Evolutionary conservation across 2,113 vertebrate genomes (phyloP), one percentile per base, ranked within the genome.

Genomic region (Pseudopodoces humilis): DNA sequence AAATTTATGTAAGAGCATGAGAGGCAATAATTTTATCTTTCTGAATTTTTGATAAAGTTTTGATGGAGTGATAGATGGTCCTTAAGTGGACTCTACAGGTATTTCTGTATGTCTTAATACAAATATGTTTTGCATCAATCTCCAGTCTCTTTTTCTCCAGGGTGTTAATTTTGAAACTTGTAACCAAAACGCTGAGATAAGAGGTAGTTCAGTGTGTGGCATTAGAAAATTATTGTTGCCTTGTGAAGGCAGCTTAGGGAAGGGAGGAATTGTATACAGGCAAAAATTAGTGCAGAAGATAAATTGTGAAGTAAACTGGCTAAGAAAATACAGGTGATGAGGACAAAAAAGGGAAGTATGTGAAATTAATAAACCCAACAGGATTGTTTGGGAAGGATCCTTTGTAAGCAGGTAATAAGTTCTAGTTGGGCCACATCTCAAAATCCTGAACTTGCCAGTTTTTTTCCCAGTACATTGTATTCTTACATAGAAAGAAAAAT

Each of bases 401-500:
- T 82, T 84, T 55, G 31, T 20, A 88, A 77, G 33, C 27, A 81
- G 46, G 23, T 72, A 68, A 49, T 9, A 85, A 62, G 12, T 83
- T 88, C 41, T 68, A 39, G 20, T 23, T 6, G 4, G 16, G 15
- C 18, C 67, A 31, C 33, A 49, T 85, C 41, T 72, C 55, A 75
- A 83, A 95, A 81, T 70, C 25, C 19, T 30, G n/a, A 79, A 70
- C 6, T 28, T 83, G 22, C 3, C 25, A 16, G 3, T 30, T 58
- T 52, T 80, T 65, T 19, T 18, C 37, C 7, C 23, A 28, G 28
- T 80, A n/a, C 8, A 25, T 77, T 50, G 50, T 91, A 70, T 74
- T 91, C 53, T 90, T 86, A 56, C 18, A 67, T 52, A 82, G 71
- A 74, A 72, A 82, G 23, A 94, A 13, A 96, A 95, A 95, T 76